Evolutionary conservation across 2,113 vertebrate species (phyloP).

Genomic region (Xiphophorus couchianus): DNA sequence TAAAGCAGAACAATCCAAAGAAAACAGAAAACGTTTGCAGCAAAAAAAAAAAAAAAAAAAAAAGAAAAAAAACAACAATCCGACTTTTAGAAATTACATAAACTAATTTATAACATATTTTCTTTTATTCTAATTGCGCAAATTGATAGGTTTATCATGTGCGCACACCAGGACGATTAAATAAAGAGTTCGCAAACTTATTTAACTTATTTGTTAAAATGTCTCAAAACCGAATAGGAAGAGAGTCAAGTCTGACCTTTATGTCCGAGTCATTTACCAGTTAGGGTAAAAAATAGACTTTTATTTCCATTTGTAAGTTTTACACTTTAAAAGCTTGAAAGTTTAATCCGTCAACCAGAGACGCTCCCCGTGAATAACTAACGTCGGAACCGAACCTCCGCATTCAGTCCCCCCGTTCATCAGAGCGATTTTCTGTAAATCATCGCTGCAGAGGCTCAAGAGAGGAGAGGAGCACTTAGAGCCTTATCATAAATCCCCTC

Average conservation of each 20-base stretch:
- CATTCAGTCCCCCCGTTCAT: conserved; percentile 33
- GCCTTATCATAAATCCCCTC: conserved; percentile 62
- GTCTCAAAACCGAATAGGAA: no score
- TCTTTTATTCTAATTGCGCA: background rate
- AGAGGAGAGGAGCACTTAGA: conserved; percentile 67
- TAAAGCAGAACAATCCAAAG: background rate
- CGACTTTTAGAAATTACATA: background rate
- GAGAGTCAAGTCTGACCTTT: no score
- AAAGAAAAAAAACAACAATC: no score
- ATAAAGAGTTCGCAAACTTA: background rate
- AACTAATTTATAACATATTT: background rate
- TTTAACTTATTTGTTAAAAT: no score
- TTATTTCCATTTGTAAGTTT: background rate
- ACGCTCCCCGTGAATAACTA: background rate
- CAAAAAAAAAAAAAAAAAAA: background rate
- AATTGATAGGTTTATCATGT: background rate
- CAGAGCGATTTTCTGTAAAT: conserved; percentile 55
- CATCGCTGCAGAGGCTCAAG: conserved; percentile 45
- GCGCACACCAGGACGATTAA: no score
- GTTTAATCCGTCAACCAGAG: no score
- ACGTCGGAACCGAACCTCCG: background rate
- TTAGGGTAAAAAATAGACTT: background rate
- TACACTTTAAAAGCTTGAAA: background rate
- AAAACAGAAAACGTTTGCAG: no score
- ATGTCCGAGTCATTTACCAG: background rate